phyloP scores from a whole-genome alignment of 2,797 vertebrate species.

The Trematomus bernacchii region DNA sequence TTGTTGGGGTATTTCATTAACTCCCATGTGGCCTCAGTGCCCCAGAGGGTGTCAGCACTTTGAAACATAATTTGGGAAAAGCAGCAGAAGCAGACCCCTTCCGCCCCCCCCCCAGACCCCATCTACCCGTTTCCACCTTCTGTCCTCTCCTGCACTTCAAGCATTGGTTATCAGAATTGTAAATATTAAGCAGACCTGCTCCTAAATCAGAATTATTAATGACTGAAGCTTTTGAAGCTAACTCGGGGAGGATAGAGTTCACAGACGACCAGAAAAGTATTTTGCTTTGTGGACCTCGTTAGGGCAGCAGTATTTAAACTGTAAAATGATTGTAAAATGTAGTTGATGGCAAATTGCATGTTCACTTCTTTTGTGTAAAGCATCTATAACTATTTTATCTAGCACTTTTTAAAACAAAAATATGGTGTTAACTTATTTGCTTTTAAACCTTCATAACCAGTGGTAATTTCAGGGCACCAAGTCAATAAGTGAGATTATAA shows the following conservation, averaged over 20 bases:
- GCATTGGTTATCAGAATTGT: slow-evolving; percentile 70
- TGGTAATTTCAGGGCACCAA: too few species aligned
- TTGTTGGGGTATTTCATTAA: slow-evolving; percentile 39
- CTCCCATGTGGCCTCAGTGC: slow-evolving; percentile 37
- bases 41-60: slow-evolving; percentile 66
- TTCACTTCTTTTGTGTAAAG: neutral
- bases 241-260: slow-evolving; percentile 22
- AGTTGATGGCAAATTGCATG: neutral
- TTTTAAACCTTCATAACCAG: too few species aligned
- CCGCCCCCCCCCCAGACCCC: slow-evolving; percentile 30
- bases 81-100: slow-evolving; percentile 19
- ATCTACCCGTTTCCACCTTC: slow-evolving; percentile 32
- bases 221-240: slow-evolving; percentile 66
- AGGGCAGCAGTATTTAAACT: neutral
- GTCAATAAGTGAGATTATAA: too few species aligned
- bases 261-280: slow-evolving; percentile 25
- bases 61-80: slow-evolving; percentile 55
- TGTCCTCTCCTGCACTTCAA: slow-evolving; percentile 46
- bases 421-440: too few species aligned
- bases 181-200: slow-evolving; percentile 61
- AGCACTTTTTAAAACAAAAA: too few species aligned
- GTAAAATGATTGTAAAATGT: neutral
- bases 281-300: slow-evolving; percentile 9
- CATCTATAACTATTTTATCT: neutral
- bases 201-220: slow-evolving; percentile 78